Evolutionary conservation across 2,888 invertebrate species (phyloP).

Genomic region (Gandaritis pyraliata): DNA sequence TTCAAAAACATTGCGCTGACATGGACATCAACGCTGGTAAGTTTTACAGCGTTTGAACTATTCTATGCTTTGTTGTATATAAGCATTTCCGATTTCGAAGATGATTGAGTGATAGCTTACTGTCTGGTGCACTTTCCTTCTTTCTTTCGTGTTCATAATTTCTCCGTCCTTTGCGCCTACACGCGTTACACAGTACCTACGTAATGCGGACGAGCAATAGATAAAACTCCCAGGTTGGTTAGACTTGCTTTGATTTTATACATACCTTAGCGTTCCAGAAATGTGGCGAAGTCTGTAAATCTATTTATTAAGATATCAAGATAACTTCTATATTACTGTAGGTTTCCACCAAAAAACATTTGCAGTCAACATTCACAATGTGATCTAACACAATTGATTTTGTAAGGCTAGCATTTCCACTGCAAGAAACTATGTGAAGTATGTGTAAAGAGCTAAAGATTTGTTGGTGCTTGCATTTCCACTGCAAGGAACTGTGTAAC

Average conservation of each 20-base stretch:
- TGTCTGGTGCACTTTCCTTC: conserved; percentile 25
- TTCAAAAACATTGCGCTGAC: conserved; percentile 64
- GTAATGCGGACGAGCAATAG: neutral
- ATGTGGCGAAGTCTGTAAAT: conserved; percentile 9
- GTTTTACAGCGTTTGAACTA: conserved; percentile 35
- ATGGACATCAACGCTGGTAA: conserved; percentile 82
- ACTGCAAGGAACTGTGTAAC: too few relatives aligned
- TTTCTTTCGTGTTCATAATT: conserved; percentile 19
- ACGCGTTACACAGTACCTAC: neutral
- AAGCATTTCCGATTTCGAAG: conserved; percentile 11
- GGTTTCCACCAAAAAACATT: too few relatives aligned
- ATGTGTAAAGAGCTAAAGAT: too few relatives aligned
- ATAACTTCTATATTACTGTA: too few relatives aligned
- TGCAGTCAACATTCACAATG: too few relatives aligned
- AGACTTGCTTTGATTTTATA: neutral
- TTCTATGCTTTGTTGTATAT: conserved; percentile 10
- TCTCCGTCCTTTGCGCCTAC: neutral
- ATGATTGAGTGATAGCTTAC: conserved; percentile 24
- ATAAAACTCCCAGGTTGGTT: neutral
- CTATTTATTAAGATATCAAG: neutral
- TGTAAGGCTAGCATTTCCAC: too few relatives aligned
- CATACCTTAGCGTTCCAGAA: conserved; percentile 14
- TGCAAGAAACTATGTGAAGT: too few relatives aligned
- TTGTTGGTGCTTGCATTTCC: too few relatives aligned
- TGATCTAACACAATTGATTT: too few relatives aligned